Evolutionary conservation across 2,888 invertebrate species (phyloP).

Genomic region (Aphodius sticticus): DNA sequence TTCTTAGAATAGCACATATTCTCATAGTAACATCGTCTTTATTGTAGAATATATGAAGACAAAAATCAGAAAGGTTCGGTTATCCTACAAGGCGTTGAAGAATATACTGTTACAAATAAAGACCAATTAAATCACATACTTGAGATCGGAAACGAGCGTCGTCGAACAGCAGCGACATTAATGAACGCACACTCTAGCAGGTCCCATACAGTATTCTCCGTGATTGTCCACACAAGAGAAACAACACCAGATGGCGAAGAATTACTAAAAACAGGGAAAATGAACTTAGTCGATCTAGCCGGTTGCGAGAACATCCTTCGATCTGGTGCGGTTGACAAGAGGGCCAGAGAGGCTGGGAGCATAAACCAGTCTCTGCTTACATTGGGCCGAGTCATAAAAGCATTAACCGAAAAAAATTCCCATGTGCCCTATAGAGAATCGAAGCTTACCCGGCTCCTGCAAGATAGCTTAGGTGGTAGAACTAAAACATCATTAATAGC

Average conservation of each 20-base stretch:
- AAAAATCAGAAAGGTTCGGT: slow-evolving; percentile 85
- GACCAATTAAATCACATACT: slow-evolving; percentile 89
- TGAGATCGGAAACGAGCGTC: slow-evolving; percentile 84
- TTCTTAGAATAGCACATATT: no score
- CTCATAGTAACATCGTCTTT: not conserved
- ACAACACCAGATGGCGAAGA: slow-evolving; percentile 90
- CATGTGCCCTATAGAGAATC: slow-evolving; percentile 96
- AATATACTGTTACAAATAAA: slow-evolving; percentile 88
- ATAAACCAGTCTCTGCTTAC: slow-evolving; percentile 96
- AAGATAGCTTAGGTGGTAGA: slow-evolving; percentile 95
- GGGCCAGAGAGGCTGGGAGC: slow-evolving; percentile 92
- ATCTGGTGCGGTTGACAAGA: slow-evolving; percentile 89
- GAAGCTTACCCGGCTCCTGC: slow-evolving; percentile 92
- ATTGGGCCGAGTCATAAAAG: slow-evolving; percentile 93
- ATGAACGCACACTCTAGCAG: slow-evolving; percentile 97
- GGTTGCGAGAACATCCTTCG: slow-evolving; percentile 98
- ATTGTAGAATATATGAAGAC: slow-evolving; percentile 75
- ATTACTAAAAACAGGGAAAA: slow-evolving; percentile 91
- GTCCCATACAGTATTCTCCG: slow-evolving; percentile 95
- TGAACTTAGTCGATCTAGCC: slow-evolving; percentile 97
- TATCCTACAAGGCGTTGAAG: slow-evolving; percentile 90
- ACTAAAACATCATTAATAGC: slow-evolving; percentile 98
- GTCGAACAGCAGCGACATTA: slow-evolving; percentile 90
- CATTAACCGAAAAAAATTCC: slow-evolving; percentile 88
- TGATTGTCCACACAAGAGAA: slow-evolving; percentile 92